Base-by-base conservation (phyloP, 2,888 invertebrate genomes). In the Perizoma affinitatum region DNA sequence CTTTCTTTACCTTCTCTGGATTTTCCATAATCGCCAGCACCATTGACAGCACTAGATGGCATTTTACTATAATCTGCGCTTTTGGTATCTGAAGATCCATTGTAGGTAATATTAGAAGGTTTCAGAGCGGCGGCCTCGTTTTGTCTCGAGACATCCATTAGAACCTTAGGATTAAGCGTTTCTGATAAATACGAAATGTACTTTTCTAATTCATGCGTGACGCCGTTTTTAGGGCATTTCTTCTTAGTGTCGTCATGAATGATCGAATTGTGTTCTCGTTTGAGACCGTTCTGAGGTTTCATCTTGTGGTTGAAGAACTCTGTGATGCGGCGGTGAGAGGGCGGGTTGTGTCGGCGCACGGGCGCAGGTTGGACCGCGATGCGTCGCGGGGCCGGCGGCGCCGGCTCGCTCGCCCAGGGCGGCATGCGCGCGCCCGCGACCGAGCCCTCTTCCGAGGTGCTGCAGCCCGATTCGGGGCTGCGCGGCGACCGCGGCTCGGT, bases 401-500 rank as follows among this genome's bases (percentile, higher is more conserved):
- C 89, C 90, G 90, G 87, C 62, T 91, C 90, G 78, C 82, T 86
- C 75, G 82, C 88, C 91, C 91, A 92, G 76, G 91, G 91, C 83
- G 91, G 91, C 90, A 90, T 90, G 79, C 90, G 90, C 90, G 86
- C 76, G 71, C 79, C 70, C 76, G 79, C 83, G 75, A 79, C 76
- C 69, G 78, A 71, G 69, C 80, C 74, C 72, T 94, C 94, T 70
- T 94, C 94, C 80, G 71, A 67, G 66, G 71, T 70, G 86, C 94
- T 87, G 83, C 90, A 85, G 78, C 86, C 84, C 69, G 94, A 93
- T 78, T 93, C 92, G 71, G 96, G 95, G 87, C 96, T 96, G 88
- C 95, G 96, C 74, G 97, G 97, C 62, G 97, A 97, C 69, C 96
- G 96, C 58, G 97, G 97, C 87, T 97, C 97, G 74, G 96, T 96